Conservation (phyloP, 1,140 invertebrate species). For the Procambarus clarkii region DNA sequence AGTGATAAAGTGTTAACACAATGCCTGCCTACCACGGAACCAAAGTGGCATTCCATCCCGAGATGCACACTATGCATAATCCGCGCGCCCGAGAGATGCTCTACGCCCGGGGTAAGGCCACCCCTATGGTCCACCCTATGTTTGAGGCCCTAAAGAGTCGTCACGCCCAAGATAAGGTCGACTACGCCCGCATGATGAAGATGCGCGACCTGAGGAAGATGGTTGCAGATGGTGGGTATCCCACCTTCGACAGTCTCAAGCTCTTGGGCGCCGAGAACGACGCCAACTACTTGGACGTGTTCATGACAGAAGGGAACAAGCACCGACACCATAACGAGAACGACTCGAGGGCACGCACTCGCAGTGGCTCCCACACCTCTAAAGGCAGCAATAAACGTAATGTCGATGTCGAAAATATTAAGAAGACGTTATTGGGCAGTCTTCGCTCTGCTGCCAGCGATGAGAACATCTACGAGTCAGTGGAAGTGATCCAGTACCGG, state of each 20-base stretch:
- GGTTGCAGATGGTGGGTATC: slow-evolving; percentile 36
- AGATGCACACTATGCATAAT: slow-evolving; percentile 48
- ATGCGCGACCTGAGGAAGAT: slow-evolving; percentile 30
- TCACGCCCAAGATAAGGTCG: slow-evolving; percentile 44
- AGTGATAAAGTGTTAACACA: slow-evolving; percentile 17
- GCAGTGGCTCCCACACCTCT: slow-evolving; percentile 44
- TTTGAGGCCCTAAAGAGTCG: slow-evolving; percentile 40
- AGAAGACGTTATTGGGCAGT: slow-evolving; percentile 55
- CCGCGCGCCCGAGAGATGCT: slow-evolving; percentile 36
- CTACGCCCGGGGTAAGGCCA: slow-evolving; percentile 32
- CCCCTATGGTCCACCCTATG: slow-evolving; percentile 49
- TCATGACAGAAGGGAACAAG: slow-evolving; percentile 54
- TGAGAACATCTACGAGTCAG: slow-evolving; percentile 70
- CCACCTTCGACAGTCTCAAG: slow-evolving; percentile 69
- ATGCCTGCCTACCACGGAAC: slow-evolving; percentile 68
- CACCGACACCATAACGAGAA: slow-evolving; percentile 7
- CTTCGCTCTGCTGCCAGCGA: slow-evolving; percentile 55
- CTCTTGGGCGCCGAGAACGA: slow-evolving; percentile 68
- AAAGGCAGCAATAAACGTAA: slow-evolving; percentile 60
- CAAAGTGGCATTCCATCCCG: slow-evolving; percentile 49
- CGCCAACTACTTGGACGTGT: slow-evolving; percentile 62
- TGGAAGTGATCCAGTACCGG: slow-evolving; percentile 70
- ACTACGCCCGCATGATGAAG: slow-evolving; percentile 61
- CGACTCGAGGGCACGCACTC: slow-evolving; percentile 42
- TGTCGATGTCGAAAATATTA: slow-evolving; percentile 48